phyloP scores from a whole-genome alignment of 2,113 vertebrate genomes.

The Vimba vimba region DNA sequence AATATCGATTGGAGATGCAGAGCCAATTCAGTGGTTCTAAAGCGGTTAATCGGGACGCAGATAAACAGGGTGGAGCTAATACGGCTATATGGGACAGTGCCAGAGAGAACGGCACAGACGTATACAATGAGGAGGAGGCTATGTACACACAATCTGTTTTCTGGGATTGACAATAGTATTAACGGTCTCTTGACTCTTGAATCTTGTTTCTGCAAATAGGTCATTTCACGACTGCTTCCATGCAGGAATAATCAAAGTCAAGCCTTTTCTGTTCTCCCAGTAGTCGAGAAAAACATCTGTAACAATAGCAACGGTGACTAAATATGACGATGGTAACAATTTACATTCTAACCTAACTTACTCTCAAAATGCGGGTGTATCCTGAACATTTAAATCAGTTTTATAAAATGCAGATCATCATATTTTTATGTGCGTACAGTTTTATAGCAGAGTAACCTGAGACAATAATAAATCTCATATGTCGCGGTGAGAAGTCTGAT shows the following conservation, averaged over 20 bases:
- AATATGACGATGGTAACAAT: not conserved
- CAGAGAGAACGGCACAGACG: not conserved
- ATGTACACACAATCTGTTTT: not conserved
- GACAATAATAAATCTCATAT: not conserved
- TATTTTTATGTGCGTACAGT: not conserved
- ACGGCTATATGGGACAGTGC: not conserved
- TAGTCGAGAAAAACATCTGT: not conserved
- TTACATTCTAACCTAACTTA: not conserved
- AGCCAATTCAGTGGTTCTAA: conserved; percentile 66
- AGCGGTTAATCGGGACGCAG: conserved; percentile 61
- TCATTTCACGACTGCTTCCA: not conserved
- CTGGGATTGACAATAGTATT: not conserved
- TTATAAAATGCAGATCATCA: not conserved
- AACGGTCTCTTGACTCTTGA: not conserved
- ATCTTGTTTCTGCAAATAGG: not conserved
- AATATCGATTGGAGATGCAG: conserved; percentile 68
- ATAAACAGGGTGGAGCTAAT: conserved; percentile 60
- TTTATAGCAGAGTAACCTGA: not conserved
- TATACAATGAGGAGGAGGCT: not conserved
- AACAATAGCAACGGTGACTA: not conserved
- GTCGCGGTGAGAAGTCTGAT: not conserved
- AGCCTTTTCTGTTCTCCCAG: not conserved
- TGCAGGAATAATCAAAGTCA: not conserved
- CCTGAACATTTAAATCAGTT: conserved; percentile 13
- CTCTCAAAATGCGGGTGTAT: not conserved